Evolutionary conservation across 2,113 vertebrate genomes (phyloP).

Genomic region (Callaeas wilsoni): DNA sequence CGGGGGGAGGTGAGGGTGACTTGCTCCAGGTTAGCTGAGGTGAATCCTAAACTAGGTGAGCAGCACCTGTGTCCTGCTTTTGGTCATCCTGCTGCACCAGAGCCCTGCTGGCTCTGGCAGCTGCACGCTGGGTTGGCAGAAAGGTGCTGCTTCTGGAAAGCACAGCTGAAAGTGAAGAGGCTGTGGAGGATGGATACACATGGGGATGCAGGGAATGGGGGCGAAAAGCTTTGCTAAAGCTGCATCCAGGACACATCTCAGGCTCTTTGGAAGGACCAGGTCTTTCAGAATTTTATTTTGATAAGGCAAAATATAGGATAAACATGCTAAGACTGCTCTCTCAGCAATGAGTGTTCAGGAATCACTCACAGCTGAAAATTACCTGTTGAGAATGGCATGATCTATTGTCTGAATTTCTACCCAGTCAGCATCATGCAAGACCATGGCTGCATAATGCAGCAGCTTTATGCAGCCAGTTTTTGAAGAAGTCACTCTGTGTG

Average conservation of each 20-base stretch:
- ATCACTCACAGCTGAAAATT: background rate
- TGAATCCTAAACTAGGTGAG: background rate
- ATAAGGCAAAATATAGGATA: background rate
- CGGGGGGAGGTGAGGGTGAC: background rate
- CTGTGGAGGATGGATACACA: rapidly evolving
- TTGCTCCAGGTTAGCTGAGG: background rate
- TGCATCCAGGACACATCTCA: background rate
- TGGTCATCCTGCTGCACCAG: rapidly evolving
- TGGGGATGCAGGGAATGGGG: background rate
- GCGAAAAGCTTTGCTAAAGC: background rate
- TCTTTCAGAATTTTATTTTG: background rate
- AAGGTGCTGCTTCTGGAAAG: background rate
- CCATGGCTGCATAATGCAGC: background rate
- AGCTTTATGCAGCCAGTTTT: background rate
- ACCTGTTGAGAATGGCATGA: background rate
- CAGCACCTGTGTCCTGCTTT: background rate
- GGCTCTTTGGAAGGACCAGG: background rate
- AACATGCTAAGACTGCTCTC: background rate
- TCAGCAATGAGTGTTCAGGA: background rate
- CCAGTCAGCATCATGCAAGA: background rate
- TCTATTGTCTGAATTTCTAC: background rate
- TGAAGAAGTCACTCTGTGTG: background rate
- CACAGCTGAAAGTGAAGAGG: background rate
- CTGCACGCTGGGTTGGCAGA: rapidly evolving
- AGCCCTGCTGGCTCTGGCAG: background rate